These are phyloP conservation scores for Tribolium freemani DNA, from an alignment of 2,888 invertebrate genomes.

Conservation along the genomic window DNA sequence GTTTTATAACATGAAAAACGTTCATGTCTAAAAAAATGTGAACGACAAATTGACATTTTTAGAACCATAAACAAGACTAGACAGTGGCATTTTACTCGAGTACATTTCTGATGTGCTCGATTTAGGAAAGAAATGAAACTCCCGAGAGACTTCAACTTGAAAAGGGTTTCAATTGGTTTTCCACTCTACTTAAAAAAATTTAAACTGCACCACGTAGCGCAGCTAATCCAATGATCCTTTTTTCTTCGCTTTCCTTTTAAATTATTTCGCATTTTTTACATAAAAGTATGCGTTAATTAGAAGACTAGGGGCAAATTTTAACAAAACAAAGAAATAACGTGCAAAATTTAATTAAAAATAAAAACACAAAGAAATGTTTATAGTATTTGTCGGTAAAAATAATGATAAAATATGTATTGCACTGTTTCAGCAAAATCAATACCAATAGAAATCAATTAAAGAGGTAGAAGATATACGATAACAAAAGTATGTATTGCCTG, in stretches of 20 bases:
- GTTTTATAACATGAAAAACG: conserved; percentile 1
- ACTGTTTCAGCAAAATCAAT: background rate
- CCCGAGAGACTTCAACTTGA: background rate
- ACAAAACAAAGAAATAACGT: background rate
- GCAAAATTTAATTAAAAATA: background rate
- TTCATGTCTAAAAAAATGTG: background rate
- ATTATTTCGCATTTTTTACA: background rate
- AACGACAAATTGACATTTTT: conserved; percentile 2
- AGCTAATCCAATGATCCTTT: background rate
- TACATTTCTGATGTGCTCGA: background rate
- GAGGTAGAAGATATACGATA: background rate
- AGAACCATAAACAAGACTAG: background rate
- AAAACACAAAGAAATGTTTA: background rate
- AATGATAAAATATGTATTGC: background rate
- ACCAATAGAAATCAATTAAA: background rate
- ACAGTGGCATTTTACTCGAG: background rate
- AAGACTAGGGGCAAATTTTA: background rate
- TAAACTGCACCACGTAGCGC: background rate
- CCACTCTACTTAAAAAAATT: background rate
- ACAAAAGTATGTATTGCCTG: background rate
- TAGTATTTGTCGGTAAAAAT: background rate
- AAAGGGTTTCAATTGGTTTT: background rate
- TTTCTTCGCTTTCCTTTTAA: background rate
- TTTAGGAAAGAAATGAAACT: background rate
- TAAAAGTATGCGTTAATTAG: background rate